Percentiles rank a stretch among this genome's conserved stretches.
These are phyloP conservation scores for Gymnothorax reevesii DNA, from an alignment of 2,797 vertebrate species.

Conservation along the genomic window DNA sequence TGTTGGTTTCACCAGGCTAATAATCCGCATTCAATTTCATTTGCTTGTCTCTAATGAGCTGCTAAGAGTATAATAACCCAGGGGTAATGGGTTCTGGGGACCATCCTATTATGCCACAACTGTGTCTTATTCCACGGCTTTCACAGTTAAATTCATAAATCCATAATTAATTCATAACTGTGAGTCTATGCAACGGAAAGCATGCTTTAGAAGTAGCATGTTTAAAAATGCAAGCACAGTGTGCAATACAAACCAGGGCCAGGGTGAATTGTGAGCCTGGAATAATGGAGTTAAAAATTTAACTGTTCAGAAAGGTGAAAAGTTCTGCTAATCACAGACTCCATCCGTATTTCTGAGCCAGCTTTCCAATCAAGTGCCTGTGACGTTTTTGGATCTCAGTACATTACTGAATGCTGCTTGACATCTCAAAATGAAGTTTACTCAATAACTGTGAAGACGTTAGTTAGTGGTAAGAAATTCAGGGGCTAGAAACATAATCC, in stretches of 20 bases:
- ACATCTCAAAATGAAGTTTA: background rate
- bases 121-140: background rate
- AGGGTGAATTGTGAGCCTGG: background rate
- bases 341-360: background rate
- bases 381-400: background rate
- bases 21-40: constrained; percentile 23
- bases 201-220: background rate
- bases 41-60: background rate
- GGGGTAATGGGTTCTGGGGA: background rate
- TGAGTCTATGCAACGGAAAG: background rate
- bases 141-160: constrained; percentile 35
- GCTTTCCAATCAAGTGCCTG: background rate
- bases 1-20: constrained; percentile 28
- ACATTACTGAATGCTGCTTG: background rate
- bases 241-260: background rate
- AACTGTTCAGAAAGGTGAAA: background rate
- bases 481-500: background rate
- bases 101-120: background rate
- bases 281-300: background rate
- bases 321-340: background rate
- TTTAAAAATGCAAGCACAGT: background rate
- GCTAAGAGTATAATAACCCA: constrained; percentile 17
- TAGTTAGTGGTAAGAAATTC: background rate
- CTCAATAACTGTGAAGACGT: background rate
- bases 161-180: constrained; percentile 18